Base-by-base conservation (phyloP, 2,888 invertebrate species). In the Stenolophus ochropezus region DNA sequence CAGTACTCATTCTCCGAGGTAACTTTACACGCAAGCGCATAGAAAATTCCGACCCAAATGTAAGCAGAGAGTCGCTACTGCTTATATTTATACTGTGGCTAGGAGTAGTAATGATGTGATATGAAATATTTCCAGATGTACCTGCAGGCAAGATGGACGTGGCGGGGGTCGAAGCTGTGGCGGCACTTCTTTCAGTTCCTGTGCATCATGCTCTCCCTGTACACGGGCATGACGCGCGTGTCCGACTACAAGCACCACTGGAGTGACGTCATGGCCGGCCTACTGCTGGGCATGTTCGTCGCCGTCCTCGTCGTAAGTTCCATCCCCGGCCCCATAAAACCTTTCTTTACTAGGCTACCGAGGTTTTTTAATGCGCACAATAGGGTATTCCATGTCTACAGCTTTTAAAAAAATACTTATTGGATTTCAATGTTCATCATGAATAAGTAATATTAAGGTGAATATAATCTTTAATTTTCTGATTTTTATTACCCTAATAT, bases 221-320 rank as follows among this genome's bases (percentile, higher is more conserved):
- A 93, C 89, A 96, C 96, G 6, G 94, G 95, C n/a, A 92, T 98
- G 91, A 95, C 97, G 0, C 92, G 98, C 42, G 93, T 99, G 47
- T 97, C 97, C 0, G 96, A 99, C 91, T 97, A 98, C 91, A 98
- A 98, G 88, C 98, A 99, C 89, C 98, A 99, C 88, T 98, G 98
- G 97, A 97, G 96, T 86, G 99, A 99, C 89, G 98, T 98, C 1
- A 90, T 98, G 27, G 94, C 94, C 75, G 99, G 99, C 0, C 91
- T 94, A 83, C 85, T 90, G 33, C 92, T 96, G 83, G 96, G 96
- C 6, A 87, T 92, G n/a, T 86, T 92, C 20, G 91, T 91, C 76
- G 95, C 96, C 82, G 85, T 94, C 74, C 88, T 96, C 84, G 92
- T 94, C 89, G 96, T 96, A 88, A 93, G 94, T 49, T 53, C 1